A percentile compares a stretch with the other conserved stretches of the same genome.
These are phyloP conservation scores for Myxocyprinus asiaticus DNA, from an alignment of 2,113 vertebrate species.

Conservation along the genomic window DNA sequence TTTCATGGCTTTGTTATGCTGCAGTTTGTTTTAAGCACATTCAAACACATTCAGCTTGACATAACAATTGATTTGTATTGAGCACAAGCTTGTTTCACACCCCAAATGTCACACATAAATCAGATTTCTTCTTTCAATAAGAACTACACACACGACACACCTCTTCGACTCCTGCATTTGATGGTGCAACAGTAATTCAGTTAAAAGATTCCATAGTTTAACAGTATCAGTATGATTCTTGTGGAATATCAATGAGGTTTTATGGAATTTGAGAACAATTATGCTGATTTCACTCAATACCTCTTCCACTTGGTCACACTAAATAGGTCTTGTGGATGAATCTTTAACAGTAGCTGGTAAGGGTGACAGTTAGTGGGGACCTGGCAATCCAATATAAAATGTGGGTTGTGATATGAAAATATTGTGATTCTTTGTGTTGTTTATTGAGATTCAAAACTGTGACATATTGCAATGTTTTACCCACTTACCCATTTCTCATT, in stretches of 20 bases:
- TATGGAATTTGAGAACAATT: neutral
- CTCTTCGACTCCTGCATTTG: neutral
- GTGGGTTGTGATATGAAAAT: no score
- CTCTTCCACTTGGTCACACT: neutral
- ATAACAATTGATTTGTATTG: neutral
- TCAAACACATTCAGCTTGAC: neutral
- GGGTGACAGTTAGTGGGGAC: no score
- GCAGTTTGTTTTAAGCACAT: no score
- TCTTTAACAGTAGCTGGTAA: neutral
- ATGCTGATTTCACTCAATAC: no score
- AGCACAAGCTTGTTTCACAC: constrained; percentile 10
- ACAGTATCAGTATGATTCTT: neutral
- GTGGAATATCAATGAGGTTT: neutral
- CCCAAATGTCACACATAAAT: neutral
- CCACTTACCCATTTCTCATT: no score
- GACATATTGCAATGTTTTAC: no score
- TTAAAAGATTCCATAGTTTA: neutral
- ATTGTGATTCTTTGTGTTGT: no score
- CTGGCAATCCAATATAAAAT: no score
- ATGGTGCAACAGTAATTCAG: neutral
- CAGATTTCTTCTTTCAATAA: neutral
- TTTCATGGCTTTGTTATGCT: no score
- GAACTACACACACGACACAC: neutral
- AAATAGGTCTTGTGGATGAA: neutral
- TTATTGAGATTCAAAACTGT: no score